phyloP scores from a whole-genome alignment of 2,113 vertebrate species.

The Sinocyclocheilus rhinocerous region DNA sequence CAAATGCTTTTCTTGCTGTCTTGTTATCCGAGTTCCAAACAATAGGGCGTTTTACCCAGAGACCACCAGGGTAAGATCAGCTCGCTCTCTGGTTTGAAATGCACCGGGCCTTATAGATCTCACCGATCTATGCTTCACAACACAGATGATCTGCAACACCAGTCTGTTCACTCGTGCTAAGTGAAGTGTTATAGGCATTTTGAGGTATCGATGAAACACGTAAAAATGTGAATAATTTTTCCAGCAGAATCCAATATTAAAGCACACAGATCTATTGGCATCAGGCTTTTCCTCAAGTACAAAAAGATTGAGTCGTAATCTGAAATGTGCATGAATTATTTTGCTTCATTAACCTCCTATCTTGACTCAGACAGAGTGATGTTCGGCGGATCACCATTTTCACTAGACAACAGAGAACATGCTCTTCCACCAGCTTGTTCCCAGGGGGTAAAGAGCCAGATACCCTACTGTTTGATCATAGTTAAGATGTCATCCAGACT shows the following conservation, averaged over 20 bases:
- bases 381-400: background rate
- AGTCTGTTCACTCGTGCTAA: background rate
- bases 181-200: slow-evolving; percentile 3
- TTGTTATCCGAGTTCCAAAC: slow-evolving; percentile 54
- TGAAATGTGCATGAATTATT: slow-evolving; percentile 17
- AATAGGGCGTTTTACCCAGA: slow-evolving; percentile 8
- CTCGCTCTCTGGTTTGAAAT: background rate
- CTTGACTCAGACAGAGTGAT: background rate
- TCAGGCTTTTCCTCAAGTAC: background rate
- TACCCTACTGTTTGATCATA: slow-evolving; percentile 21
- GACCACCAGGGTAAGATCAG: slow-evolving; percentile 33
- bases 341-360: slow-evolving; percentile 18
- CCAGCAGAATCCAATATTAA: background rate
- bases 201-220: background rate
- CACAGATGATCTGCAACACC: background rate
- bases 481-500: slow-evolving; percentile 29
- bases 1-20: slow-evolving; percentile 32
- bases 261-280: background rate
- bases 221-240: background rate
- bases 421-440: background rate
- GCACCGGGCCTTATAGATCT: slow-evolving; percentile 24
- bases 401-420: slow-evolving; percentile 28
- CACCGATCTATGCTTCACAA: background rate
- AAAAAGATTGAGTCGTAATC: background rate
- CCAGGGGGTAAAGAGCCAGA: slow-evolving; percentile 19